Base-by-base conservation (phyloP, 2,797 vertebrate species). In the Melanotaenia trifasciata region DNA sequence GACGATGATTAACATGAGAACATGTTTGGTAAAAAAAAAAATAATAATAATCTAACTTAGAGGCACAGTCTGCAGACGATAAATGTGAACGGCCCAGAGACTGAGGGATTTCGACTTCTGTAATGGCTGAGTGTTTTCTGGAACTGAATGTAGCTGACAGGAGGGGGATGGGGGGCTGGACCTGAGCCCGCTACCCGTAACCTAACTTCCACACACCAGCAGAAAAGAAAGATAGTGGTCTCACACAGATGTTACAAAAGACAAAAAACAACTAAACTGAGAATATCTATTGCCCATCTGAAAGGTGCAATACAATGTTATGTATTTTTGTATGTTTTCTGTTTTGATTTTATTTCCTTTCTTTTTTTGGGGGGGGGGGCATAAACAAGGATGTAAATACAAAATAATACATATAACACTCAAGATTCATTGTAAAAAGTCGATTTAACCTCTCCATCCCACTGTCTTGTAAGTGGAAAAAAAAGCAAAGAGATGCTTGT, bases 141-240 rank as follows among this genome's bases (percentile, higher is more conserved):
- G 92, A 94, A 90, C 93, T 95, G 95, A 96, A 96, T 96, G 95
- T 96, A 96, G 94, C 94, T 94, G 93, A 95, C 91, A 90, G 94
- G 87, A 92, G 77, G 87, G 87, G 40, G 93, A n/a, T 86, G 87
- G 38, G 93, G 89, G 90, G 88, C 89, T 89, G 88, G 91, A 93
- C 83, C 87, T 70, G 85, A 94, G 85, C 91, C 91, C 81, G 63
- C 87, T 85, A 89, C 90, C 91, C 91, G 88, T 87, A 90, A 94
- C 94, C 94, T 93, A 92, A 93, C 92, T 94, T 95, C 93, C 93
- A 94, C 94, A 92, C 95, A 95, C 95, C 95, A 95, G 95, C 95
- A 95, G 93, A 92, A 87, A 87, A 83, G 84, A 87, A 87, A 83
- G 84, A 94, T 90, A 84, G 90, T 87, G 92, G 91, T 89, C 90